Evolutionary conservation across 1,140 invertebrate species (phyloP).

Genomic region (Magallana angulata): DNA sequence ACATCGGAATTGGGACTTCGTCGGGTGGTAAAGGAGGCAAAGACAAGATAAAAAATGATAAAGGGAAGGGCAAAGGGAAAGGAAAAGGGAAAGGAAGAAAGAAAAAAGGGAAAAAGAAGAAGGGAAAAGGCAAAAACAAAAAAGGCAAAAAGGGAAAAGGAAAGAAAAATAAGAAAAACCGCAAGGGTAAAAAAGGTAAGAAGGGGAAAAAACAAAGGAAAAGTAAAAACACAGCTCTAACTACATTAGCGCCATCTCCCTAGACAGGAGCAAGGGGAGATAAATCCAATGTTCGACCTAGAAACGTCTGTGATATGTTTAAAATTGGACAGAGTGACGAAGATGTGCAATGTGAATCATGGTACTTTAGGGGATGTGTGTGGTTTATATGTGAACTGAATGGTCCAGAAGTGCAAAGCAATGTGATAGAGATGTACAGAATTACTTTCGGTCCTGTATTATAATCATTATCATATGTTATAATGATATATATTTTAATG

Average conservation of each 20-base stretch:
- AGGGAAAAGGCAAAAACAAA: slow-evolving; percentile 22
- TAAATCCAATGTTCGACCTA: slow-evolving; percentile 17
- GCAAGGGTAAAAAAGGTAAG: not conserved
- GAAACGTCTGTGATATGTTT: slow-evolving; percentile 30
- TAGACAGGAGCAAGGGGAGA: not conserved
- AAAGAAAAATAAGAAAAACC: not conserved
- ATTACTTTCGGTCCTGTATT: not conserved
- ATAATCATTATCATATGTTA: not conserved
- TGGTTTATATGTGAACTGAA: not conserved
- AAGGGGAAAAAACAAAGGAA: not conserved
- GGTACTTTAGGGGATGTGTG: not conserved
- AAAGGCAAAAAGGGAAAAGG: not conserved
- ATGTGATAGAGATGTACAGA: slow-evolving; percentile 24
- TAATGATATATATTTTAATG: not conserved
- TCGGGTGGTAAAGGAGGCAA: slow-evolving; percentile 14
- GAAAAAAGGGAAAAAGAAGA: slow-evolving; percentile 24
- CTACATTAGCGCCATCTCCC: not conserved
- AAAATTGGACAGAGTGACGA: not conserved
- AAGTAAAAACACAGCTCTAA: not conserved
- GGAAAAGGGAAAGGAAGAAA: slow-evolving; percentile 43
- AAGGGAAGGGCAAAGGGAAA: slow-evolving; percentile 44
- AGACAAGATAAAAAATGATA: not conserved
- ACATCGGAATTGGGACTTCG: slow-evolving; percentile 8
- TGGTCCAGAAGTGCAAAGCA: slow-evolving; percentile 5
- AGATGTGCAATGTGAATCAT: not conserved